Evolutionary conservation across 2,797 vertebrate genomes (phyloP).

Genomic region (Semaprochilodus insignis): DNA sequence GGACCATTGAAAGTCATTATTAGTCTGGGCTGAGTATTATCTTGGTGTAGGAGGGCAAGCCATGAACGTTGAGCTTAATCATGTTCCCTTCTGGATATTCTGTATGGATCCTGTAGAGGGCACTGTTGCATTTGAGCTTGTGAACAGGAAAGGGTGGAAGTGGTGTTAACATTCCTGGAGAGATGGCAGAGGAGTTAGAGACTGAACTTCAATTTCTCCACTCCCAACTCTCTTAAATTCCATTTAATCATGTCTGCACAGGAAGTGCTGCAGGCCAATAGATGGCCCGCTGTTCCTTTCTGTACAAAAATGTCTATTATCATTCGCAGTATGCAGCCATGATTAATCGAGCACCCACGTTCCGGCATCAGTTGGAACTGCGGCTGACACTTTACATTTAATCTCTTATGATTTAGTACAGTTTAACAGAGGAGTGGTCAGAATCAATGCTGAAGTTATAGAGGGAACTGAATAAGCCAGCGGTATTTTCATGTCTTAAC

Average conservation of each 20-base stretch:
- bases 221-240: conserved; percentile 31
- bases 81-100: not conserved
- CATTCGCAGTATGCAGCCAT: conserved; percentile 30
- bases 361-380: conserved; percentile 25
- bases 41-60: not conserved
- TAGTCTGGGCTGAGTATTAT: not conserved
- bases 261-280: conserved; percentile 28
- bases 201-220: conserved; percentile 32
- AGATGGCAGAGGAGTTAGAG: conserved; percentile 32
- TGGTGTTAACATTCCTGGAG: conserved; percentile 27
- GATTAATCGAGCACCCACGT: conserved; percentile 40
- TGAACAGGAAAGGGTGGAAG: conserved; percentile 34
- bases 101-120: conserved; percentile 50
- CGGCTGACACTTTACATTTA: conserved; percentile 22
- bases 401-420: conserved; percentile 25
- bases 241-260: conserved; percentile 37
- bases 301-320: conserved; percentile 48
- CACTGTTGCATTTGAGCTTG: conserved; percentile 49
- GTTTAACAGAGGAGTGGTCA: not conserved
- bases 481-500: not conserved
- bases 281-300: conserved; percentile 37
- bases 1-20: not conserved
- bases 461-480: not conserved
- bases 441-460: not conserved
- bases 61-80: not conserved